Percentiles rank a stretch among this genome's conserved stretches.
phyloP scores from a whole-genome alignment of 2,888 invertebrate species.

The Hyposoter dolosus region DNA sequence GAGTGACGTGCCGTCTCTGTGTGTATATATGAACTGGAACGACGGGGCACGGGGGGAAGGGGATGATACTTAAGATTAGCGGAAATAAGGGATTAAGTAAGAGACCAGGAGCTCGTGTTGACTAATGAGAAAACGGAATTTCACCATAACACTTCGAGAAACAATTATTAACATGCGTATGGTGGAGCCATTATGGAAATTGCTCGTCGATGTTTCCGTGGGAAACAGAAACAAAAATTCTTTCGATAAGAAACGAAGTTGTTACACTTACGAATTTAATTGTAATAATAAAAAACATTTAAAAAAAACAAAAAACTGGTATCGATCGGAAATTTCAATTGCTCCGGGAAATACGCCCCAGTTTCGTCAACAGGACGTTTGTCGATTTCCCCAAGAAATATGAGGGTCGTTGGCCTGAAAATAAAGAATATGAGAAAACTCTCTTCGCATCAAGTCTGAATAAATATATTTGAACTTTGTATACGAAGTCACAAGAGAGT shows the following conservation, averaged over 20 bases:
- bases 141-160: slow-evolving; percentile 36
- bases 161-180: slow-evolving; percentile 28
- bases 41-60: slow-evolving; percentile 14
- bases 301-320: no score
- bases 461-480: background rate
- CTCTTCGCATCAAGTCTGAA: background rate
- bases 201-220: background rate
- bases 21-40: background rate
- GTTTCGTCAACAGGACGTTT: background rate
- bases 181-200: background rate
- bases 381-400: background rate
- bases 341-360: background rate
- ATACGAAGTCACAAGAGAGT: background rate
- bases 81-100: slow-evolving; percentile 44
- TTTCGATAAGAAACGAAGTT: background rate
- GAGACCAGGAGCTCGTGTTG: slow-evolving; percentile 28
- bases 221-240: background rate
- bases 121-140: slow-evolving; percentile 32
- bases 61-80: slow-evolving; percentile 39
- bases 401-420: background rate
- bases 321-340: background rate
- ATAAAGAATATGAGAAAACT: background rate
- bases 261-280: no score
- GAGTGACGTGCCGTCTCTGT: slow-evolving; percentile 12
- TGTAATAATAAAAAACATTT: background rate